Base-by-base conservation (phyloP, 2,888 invertebrate genomes). In the Heteropelma amictum region DNA sequence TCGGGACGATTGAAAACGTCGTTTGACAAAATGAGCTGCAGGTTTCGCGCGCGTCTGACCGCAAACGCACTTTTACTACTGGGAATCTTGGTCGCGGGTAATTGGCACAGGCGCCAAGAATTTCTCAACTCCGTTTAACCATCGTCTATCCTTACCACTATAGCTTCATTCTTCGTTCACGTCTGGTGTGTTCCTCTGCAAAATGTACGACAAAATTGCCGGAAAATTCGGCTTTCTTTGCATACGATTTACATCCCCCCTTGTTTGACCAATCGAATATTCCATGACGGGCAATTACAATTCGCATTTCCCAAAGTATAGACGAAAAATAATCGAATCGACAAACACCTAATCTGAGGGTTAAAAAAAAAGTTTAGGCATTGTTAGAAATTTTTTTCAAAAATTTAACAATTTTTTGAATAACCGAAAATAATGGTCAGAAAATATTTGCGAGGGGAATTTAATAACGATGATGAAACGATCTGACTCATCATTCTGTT, bases 111-210 rank as follows among this genome's bases (percentile, higher is more conserved):
- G 53, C 21, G 45, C 60, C 19, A 17, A 28, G 17, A 21, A 14
- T 35, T 23, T 8, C 10, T n/a, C 17, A 17, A 47, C 35, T 40
- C 68, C 58, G 77, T 77, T 74, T 58, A 58, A 53, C n/a, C n/a
- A n/a, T 47, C 71, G 67, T 64, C 45, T 64, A 76, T 64, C 14
- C 49, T 67, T 38, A 68, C 71, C 73, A 78, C 77, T 72, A n/a
- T n/a, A 12, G 54, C 68, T 64, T 33, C 56, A 63, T 47, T 35
- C 45, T 68, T 26, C 35, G 17, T 38, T 35, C n/a, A 21, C 7
- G 42, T 53, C 30, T 4, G 19, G 19, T 42, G 47, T 51, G 68
- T 49, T 19, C 21, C 10, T 17, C 70, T 77, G 70, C 75, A 74
- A 77, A 74, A 72, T 72, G 68, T 68, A 64, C 67, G 65, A 73